Evolutionary conservation across 2,797 vertebrate species (phyloP).

Genomic region (Eleutherodactylus coqui): DNA sequence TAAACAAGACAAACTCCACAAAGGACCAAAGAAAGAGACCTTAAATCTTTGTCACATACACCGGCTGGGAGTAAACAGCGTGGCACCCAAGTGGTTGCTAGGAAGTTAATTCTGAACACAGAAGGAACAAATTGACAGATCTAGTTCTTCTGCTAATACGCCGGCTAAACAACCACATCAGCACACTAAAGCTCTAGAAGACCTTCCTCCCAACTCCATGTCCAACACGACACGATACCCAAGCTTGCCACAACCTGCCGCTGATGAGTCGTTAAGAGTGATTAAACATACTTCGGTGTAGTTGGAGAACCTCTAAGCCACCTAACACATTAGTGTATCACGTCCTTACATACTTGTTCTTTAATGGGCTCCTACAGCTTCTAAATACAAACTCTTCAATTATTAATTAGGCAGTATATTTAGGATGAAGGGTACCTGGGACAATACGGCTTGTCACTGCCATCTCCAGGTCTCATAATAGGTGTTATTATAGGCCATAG

Average conservation of each 20-base stretch:
- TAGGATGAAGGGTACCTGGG: neutral
- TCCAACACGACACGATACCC: neutral
- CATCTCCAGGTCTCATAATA: too few relatives aligned
- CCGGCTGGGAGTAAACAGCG: constrained; percentile 1
- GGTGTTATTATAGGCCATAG: neutral
- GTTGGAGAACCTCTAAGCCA: neutral
- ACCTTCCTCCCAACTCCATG: constrained; percentile 3
- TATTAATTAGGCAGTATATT: neutral
- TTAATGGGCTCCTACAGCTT: neutral
- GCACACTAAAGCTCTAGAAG: neutral
- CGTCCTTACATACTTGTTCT: neutral
- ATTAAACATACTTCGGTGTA: neutral
- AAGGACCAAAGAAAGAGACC: neutral
- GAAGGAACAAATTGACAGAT: constrained; percentile 55
- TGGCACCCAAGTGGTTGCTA: constrained; percentile 35
- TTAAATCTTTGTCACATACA: constrained; percentile 7
- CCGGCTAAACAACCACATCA: constrained; percentile 43
- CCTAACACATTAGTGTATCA: neutral
- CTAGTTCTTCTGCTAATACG: constrained; percentile 57
- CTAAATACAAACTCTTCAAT: neutral
- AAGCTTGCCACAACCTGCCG: constrained; percentile 42
- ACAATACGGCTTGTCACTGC: neutral
- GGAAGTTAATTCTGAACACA: constrained; percentile 42
- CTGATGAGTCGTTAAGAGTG: neutral
- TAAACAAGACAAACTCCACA: neutral